Evolutionary conservation across 2,797 vertebrate genomes (phyloP).

Genomic region (Lutjanus argentimaculatus): DNA sequence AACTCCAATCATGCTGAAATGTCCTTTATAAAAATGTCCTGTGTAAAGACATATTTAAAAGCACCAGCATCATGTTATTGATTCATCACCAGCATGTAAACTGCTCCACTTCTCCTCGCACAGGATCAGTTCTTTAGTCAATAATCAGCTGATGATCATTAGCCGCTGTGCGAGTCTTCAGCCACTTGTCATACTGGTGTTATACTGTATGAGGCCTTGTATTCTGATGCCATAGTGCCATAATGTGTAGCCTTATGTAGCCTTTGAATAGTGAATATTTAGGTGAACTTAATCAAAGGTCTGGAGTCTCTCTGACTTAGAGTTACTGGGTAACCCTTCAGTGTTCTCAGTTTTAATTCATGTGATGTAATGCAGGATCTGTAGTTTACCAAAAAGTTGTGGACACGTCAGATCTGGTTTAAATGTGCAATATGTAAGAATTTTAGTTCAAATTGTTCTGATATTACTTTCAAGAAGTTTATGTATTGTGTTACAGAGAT

Average conservation of each 20-base stretch:
- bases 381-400: not conserved
- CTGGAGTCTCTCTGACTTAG: not conserved
- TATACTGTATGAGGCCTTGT: not conserved
- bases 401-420: not conserved
- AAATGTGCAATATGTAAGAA: not conserved
- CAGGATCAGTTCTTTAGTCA: not conserved
- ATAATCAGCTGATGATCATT: not conserved
- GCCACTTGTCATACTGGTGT: not conserved
- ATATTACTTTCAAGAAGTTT: no score
- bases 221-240: constrained; percentile 13
- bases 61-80: no score
- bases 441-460: no score
- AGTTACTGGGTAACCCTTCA: not conserved
- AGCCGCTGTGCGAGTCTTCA: not conserved
- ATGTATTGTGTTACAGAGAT: no score
- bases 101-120: not conserved
- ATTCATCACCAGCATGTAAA: not conserved
- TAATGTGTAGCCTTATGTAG: constrained; percentile 20
- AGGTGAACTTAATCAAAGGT: constrained; percentile 12
- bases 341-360: not conserved
- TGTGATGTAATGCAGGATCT: not conserved
- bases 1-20: not conserved
- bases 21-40: no score
- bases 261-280: constrained; percentile 18
- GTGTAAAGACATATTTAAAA: not conserved